Percentiles rank a stretch among this genome's conserved stretches.
Conservation (phyloP, 2,797 vertebrate genomes). For the Neosalanx taihuensis region DNA sequence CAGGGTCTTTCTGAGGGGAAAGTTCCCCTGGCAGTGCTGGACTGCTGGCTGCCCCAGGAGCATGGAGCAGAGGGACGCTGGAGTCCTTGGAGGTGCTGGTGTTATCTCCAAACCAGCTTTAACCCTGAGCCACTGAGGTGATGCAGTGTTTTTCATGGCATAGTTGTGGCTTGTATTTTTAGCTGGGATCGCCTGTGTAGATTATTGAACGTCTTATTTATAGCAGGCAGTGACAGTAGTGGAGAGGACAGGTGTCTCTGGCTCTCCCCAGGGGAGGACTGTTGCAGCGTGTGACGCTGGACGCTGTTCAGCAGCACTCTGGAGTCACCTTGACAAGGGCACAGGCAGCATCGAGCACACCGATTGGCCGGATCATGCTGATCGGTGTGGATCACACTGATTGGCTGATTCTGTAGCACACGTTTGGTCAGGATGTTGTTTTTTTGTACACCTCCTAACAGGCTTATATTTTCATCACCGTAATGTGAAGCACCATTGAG, state of each 20-base stretch:
- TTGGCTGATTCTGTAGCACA: background rate
- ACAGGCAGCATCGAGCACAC: conserved; percentile 22
- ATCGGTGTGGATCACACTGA: too few relatives aligned
- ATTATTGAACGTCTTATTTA: conserved; percentile 74
- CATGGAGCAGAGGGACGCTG: background rate
- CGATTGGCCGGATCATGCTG: background rate
- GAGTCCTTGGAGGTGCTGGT: conserved; percentile 32
- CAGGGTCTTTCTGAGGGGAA: background rate
- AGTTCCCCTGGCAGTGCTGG: background rate
- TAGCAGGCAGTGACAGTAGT: conserved; percentile 69
- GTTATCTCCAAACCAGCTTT: conserved; percentile 53
- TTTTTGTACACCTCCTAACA: background rate
- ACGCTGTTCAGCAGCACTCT: conserved; percentile 45
- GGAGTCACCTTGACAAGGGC: conserved; percentile 69
- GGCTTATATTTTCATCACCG: background rate
- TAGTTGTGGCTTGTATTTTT: conserved; percentile 66
- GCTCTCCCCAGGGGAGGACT: conserved; percentile 40
- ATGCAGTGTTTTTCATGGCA: conserved; percentile 54
- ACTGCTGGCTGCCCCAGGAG: conserved; percentile 8
- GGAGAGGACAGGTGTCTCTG: conserved; percentile 74
- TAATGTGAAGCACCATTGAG: background rate
- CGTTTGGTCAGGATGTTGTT: background rate
- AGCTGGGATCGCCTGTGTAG: conserved; percentile 50
- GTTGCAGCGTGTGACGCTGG: conserved; percentile 48
- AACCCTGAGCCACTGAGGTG: conserved; percentile 51